Evolutionary conservation across 2,888 invertebrate species (phyloP).

Genomic region (Matsumyia berberina): DNA sequence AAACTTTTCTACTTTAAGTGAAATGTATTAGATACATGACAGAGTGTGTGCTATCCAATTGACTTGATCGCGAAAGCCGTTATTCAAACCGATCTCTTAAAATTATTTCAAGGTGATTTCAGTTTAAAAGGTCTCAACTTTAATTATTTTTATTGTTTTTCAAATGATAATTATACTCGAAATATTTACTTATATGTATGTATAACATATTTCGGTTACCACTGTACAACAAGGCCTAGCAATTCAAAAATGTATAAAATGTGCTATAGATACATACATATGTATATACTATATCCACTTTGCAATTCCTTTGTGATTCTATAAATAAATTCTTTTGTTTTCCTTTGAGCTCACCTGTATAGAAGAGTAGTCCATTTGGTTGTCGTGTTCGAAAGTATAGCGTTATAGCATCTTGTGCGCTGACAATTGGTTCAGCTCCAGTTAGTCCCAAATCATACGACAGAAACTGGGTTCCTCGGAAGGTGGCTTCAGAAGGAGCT

Average conservation of each 20-base stretch:
- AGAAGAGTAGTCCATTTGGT: constrained; percentile 95
- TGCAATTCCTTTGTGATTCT: constrained; percentile 76
- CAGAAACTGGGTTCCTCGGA: constrained; percentile 95
- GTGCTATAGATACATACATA: background rate
- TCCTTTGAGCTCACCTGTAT: constrained; percentile 89
- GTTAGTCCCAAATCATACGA: constrained; percentile 95
- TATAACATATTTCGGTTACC: constrained; percentile 3
- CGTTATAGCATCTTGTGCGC: constrained; percentile 95
- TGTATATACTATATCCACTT: constrained; percentile 76
- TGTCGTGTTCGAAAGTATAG: constrained; percentile 96
- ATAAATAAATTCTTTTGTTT: constrained; percentile 64
- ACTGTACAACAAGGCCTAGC: constrained; percentile 8
- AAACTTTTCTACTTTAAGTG: too few species aligned
- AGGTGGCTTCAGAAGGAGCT: constrained; percentile 96
- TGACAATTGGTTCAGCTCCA: constrained; percentile 94
- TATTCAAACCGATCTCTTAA: too few species aligned
- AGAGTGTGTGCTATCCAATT: too few species aligned
- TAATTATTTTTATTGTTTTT: too few species aligned
- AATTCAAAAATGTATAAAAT: background rate
- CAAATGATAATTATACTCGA: too few species aligned
- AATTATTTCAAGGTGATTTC: too few species aligned
- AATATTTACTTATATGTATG: too few species aligned
- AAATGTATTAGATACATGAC: too few species aligned
- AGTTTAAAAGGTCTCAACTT: too few species aligned
- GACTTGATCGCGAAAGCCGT: too few species aligned